Base-by-base conservation (phyloP, 2,888 invertebrate species). In the Ochropleura leucogaster region DNA sequence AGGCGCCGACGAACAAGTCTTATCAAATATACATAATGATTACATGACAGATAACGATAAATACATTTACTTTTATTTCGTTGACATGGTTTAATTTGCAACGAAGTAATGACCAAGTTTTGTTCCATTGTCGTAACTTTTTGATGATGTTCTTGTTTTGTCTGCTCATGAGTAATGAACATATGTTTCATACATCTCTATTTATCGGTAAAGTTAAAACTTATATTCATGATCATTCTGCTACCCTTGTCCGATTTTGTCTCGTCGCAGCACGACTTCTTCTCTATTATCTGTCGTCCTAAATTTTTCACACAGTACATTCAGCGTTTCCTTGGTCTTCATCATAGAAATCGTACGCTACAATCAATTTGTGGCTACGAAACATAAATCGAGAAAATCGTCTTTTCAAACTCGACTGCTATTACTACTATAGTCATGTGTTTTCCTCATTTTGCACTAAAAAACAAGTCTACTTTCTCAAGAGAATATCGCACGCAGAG, bases 11-110 rank as follows among this genome's bases (percentile, higher is more conserved):
- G 59, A 53, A 65, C 65, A 71, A 14, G 67, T 74, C 77, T 86
- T 86, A 86, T 86, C 86, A 84, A 76, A 75, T 77, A 80, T 69
- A 80, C 76, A 84, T 80, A 75, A 80, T 30, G 86, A 86, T 86
- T 86, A 85, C 86, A 85, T 63, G 63, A 55, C 4, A 79, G 86
- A 86, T 86, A 86, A 85, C 68, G 46, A 3, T 12, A 76, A 83
- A 80, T 62, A n/a, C 62, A 73, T 69, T 80, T 71, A 66, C 63
- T 77, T 77, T 80, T 63, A 68, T 82, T 70, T 44, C 51, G n/a
- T 68, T 77, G 55, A 79, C 80, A 63, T 67, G 49, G 62, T 67
- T 57, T 63, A 18, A 63, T 66, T 72, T 47, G 51, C n/a, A 72
- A 72, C 9, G n/a, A 77, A 30, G 46, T 60, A 30, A 74, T 55